Base-by-base conservation (phyloP, 1,140 invertebrate genomes). In the Lepidurus couesii region DNA sequence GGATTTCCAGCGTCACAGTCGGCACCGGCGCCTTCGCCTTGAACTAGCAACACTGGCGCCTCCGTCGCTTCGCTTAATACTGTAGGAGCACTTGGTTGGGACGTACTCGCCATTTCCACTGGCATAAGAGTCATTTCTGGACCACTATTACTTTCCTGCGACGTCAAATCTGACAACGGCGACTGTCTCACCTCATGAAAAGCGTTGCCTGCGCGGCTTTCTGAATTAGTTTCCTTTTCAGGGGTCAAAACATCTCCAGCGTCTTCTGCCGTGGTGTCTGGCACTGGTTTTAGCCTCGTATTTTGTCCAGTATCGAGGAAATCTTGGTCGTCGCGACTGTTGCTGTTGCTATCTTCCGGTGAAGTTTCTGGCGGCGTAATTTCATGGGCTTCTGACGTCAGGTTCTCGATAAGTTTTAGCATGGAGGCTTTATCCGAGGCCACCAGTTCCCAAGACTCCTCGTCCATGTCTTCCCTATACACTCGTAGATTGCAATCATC, bases 391-490 rank as follows among this genome's bases (percentile, higher is more conserved):
- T 76, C 43, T 8, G 26, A 21, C 11, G 24, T 75, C 6, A 79
- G 80, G 26, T 80, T 80, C 9, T 79, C 80, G 73, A 82, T 82
- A 26, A 82, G 77, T 44, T 81, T 80, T 45, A 82, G 77, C 26
- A 82, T 77, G 45, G 81, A 79, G 79, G 81, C 81, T 74, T 81
- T 81, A 75, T 81, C 95, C 91, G 90, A 94, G 80, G 95, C 96
- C 80, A 98, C 91, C 53, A 98, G 87, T 84, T 93, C 90, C 96
- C 96, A 98, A 21, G 93, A 95, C 84, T 98, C 95, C 83, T 98
- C 96, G 87, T 98, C 96, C 78, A 93, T 89, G 84, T 98, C 95
- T 87, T 98, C 96, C 83, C 91, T 91, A 84, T 97, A 99, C 34
- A 99, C 89, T 80, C 94, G 89, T 73, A 98, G 87, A 86, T 98